Percentiles rank a stretch among this genome's conserved stretches.
phyloP scores from a whole-genome alignment of 1,140 invertebrate genomes.

The Venustaconcha ellipsiformis region DNA sequence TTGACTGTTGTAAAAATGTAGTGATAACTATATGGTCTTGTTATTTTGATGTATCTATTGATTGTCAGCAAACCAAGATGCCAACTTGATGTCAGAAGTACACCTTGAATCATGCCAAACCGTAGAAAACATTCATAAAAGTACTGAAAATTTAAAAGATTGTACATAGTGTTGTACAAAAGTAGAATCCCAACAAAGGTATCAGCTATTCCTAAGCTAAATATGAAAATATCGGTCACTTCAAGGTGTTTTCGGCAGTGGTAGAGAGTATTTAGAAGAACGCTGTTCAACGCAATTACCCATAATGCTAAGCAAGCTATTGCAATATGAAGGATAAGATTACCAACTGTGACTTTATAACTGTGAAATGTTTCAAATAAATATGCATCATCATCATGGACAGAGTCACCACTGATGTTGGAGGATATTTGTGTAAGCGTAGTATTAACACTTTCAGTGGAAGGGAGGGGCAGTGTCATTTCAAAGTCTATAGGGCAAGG shows the following conservation, averaged over 20 bases:
- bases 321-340: constrained; percentile 21
- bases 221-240: constrained; percentile 32
- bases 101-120: constrained; percentile 33
- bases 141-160: constrained; percentile 36
- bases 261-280: constrained; percentile 30
- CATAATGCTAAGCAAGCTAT: constrained; percentile 24
- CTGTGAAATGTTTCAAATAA: constrained; percentile 32
- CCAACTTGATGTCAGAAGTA: constrained; percentile 33
- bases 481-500: no score
- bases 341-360: constrained; percentile 28
- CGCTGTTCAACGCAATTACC: constrained; percentile 31
- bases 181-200: constrained; percentile 32
- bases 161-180: constrained; percentile 37
- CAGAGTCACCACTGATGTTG: no score
- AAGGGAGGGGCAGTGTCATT: no score
- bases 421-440: no score
- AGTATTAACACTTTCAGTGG: no score
- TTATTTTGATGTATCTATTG: constrained; percentile 44
- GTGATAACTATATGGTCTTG: constrained; percentile 29
- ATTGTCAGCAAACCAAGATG: constrained; percentile 37
- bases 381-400: background rate
- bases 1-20: constrained; percentile 21
- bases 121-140: constrained; percentile 38
- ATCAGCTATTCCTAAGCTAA: constrained; percentile 35
- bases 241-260: constrained; percentile 17